phyloP scores from a whole-genome alignment of 2,888 invertebrate species.

The Monochamus alternatus region DNA sequence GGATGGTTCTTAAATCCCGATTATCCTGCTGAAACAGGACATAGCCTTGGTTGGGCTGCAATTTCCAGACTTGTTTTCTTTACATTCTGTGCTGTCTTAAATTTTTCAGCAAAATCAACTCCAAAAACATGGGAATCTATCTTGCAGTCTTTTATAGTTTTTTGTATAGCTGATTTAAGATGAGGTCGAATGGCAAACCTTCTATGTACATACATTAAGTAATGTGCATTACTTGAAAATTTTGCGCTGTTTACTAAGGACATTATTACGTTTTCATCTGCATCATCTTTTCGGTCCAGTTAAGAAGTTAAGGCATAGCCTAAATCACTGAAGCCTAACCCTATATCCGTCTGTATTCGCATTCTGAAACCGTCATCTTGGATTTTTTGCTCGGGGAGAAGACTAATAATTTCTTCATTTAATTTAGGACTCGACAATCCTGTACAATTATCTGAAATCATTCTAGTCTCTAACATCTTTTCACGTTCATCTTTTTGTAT shows the following conservation, averaged over 20 bases:
- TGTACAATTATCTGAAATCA: not conserved
- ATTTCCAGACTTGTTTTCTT: not conserved
- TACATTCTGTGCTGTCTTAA: not conserved
- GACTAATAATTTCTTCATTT: not conserved
- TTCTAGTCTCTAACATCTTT: not conserved
- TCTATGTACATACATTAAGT: not conserved
- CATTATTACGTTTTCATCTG: not conserved
- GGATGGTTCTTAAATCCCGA: not conserved
- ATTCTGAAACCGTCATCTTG: not conserved
- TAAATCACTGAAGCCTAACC: not conserved
- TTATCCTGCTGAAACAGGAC: not conserved
- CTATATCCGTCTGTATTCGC: not conserved
- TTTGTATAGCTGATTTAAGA: conserved; percentile 1
- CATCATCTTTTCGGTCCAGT: not conserved
- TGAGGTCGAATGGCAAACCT: conserved; percentile 1
- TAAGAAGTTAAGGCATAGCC: not conserved
- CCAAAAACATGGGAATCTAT: not conserved
- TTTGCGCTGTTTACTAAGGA: conserved; percentile 10
- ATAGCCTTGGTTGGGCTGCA: not conserved
- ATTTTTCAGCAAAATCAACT: not conserved
- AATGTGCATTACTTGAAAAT: not conserved
- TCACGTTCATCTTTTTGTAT: conserved; percentile 7
- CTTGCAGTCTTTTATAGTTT: not conserved
- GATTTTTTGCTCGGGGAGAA: conserved; percentile 1
- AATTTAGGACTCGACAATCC: not conserved